phyloP scores from a whole-genome alignment of 1,140 invertebrate species.

The Uloborus diversus region DNA sequence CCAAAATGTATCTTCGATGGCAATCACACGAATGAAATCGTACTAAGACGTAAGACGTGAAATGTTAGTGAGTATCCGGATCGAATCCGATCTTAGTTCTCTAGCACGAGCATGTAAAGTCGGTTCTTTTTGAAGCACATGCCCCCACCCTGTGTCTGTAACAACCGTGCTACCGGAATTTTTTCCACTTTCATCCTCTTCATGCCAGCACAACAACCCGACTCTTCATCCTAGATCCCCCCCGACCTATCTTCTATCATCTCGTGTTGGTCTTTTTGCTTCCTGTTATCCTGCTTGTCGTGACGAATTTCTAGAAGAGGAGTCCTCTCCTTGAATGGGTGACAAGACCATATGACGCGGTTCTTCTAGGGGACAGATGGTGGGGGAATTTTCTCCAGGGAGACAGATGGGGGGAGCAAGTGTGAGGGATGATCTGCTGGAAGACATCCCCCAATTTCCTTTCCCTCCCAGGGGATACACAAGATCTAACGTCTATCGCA shows the following conservation, averaged over 20 bases:
- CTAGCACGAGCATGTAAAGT: too few species aligned
- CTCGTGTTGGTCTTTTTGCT: slow-evolving; percentile 3
- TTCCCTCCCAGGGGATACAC: slow-evolving; percentile 10
- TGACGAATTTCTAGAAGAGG: slow-evolving; percentile 41
- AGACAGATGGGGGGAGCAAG: slow-evolving; percentile 1
- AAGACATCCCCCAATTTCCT: slow-evolving; percentile 20
- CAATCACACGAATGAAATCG: too few species aligned
- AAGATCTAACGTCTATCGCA: slow-evolving; percentile 15
- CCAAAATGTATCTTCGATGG: too few species aligned
- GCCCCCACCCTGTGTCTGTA: background rate
- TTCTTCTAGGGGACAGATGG: slow-evolving; percentile 30
- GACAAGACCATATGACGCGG: slow-evolving; percentile 39
- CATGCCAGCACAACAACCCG: background rate
- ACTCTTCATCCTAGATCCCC: background rate
- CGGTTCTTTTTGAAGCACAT: too few species aligned
- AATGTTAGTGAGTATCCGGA: too few species aligned
- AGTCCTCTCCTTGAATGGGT: slow-evolving; percentile 11
- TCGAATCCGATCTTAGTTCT: too few species aligned
- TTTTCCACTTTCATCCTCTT: slow-evolving; percentile 19
- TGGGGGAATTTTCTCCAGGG: slow-evolving; percentile 17
- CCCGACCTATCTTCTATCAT: slow-evolving; percentile 17
- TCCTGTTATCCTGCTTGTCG: slow-evolving; percentile 44
- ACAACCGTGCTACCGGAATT: slow-evolving; percentile 44
- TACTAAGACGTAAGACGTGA: too few species aligned
- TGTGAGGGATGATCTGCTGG: slow-evolving; percentile 40